Percentiles rank a stretch among this genome's conserved stretches.
phyloP scores from a whole-genome alignment of 2,113 vertebrate species.

The Labeo rohita region DNA sequence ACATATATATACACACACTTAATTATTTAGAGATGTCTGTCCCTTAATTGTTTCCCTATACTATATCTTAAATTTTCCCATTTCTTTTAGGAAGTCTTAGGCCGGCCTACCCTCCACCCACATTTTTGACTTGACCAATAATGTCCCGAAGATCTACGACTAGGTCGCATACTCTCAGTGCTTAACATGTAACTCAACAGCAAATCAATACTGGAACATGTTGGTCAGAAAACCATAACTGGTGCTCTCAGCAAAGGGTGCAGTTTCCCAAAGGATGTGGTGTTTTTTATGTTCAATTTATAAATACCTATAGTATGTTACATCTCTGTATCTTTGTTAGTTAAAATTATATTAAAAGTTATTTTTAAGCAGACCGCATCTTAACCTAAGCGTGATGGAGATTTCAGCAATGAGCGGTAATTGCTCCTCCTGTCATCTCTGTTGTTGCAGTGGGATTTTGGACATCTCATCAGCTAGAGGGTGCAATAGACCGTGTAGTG shows the following conservation, averaged over 20 bases:
- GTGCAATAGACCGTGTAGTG: conserved; percentile 58
- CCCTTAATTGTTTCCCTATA: not conserved
- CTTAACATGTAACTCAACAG: conserved; percentile 51
- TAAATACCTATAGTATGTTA: conserved; percentile 33
- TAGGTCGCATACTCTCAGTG: conserved; percentile 26
- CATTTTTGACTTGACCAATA: conserved; percentile 46
- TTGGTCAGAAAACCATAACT: conserved; percentile 26
- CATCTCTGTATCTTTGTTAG: conserved; percentile 39
- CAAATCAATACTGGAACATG: conserved; percentile 52
- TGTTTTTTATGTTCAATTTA: conserved; percentile 22
- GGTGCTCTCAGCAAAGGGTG: conserved; percentile 42
- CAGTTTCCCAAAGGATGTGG: conserved; percentile 21
- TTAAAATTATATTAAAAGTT: not conserved
- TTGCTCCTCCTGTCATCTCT: conserved; percentile 50
- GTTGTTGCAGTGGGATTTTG: conserved; percentile 52
- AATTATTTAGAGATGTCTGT: not conserved
- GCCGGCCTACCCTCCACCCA: not conserved
- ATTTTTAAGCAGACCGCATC: conserved; percentile 38
- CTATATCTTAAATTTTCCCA: conserved; percentile 45
- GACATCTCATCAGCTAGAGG: conserved; percentile 61
- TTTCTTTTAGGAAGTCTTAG: conserved; percentile 44
- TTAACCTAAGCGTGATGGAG: conserved; percentile 50
- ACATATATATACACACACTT: too few species aligned
- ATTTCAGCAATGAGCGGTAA: conserved; percentile 49
- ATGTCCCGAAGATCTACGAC: conserved; percentile 43